Base-by-base conservation (phyloP, 2,888 invertebrate genomes). In the Protodeltote pygarga region DNA sequence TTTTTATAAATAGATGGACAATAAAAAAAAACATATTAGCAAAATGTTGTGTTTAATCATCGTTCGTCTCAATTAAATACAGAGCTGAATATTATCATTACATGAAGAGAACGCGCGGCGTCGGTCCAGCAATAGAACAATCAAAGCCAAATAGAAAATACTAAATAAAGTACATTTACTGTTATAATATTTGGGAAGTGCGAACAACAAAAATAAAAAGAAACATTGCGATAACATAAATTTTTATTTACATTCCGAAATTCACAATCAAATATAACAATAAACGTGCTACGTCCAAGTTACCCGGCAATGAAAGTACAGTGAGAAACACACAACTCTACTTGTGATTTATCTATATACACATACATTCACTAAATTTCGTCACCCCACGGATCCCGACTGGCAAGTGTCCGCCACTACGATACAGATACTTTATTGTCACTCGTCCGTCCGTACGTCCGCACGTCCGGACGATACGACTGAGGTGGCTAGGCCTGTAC, bases 161-260 rank as follows among this genome's bases (percentile, higher is more conserved):
- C 46, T 54, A 45, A 37, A 63, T 40, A 31, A 41, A 48, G 38
- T 49, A 67, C 45, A 58, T 40, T 50, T 49, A 54, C 48, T 50
- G 31, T 35, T 47, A 48, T 40, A 37, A 60, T 20, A 50, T 40
- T 29, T 35, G 40, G 66, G 45, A 24, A 53, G 24, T 52, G 34
- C 44, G 54, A 40, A 10, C 17, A 53, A 41, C 41, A 51, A 75
- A 71, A 78, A 81, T 71, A 75, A 76, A 81, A 74, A 79, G 55
- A 73, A 74, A 52, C 46, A 55, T 67, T 84, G 89, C 84, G 81
- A 87, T 91, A 90, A 90, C 89, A 89, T 91, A 91, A 87, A 85
- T 89, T 89, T 90, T 90, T 91, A 91, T 91, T 90, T 90, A 91
- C 90, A 91, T 85, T 82, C 87, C 86, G 81, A 89, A 89, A 87